These are phyloP conservation scores for Gobiocypris rarus DNA, from an alignment of 2,113 vertebrate genomes.

Conservation along the genomic window DNA sequence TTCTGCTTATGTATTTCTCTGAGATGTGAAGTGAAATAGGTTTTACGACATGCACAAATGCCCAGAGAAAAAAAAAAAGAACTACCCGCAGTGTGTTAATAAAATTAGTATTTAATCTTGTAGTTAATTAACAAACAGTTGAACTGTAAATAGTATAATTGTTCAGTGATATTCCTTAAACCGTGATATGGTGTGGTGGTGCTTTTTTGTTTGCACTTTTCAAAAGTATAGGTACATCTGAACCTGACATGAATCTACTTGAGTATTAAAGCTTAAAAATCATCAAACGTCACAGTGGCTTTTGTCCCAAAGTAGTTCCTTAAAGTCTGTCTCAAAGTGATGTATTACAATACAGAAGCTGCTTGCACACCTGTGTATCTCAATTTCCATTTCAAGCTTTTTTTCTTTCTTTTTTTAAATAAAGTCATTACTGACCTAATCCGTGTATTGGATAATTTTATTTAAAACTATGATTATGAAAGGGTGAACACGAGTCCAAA, in stretches of 20 bases:
- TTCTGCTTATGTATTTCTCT: slow-evolving; percentile 19
- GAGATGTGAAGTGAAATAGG: background rate
- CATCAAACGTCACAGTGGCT: slow-evolving; percentile 70
- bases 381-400: slow-evolving; percentile 72
- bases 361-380: slow-evolving; percentile 68
- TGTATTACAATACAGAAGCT: slow-evolving; percentile 63
- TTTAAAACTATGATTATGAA: background rate
- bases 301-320: slow-evolving; percentile 75
- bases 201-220: slow-evolving; percentile 33
- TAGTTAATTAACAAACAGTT: background rate
- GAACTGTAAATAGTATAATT: slow-evolving; percentile 49
- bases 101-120: background rate
- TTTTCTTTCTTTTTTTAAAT: slow-evolving; percentile 63
- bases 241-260: background rate
- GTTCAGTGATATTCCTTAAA: slow-evolving; percentile 42
- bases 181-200: slow-evolving; percentile 41
- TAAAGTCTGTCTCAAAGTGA: slow-evolving; percentile 51
- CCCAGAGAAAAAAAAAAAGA: background rate
- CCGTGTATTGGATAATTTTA: background rate
- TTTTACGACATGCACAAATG: slow-evolving; percentile 20
- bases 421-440: slow-evolving; percentile 75
- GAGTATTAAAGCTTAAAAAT: slow-evolving; percentile 65
- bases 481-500: too few species aligned
- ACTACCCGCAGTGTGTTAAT: background rate
- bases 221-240: slow-evolving; percentile 4